Evolutionary conservation across 2,888 invertebrate species (phyloP), one percentile per base, ranked within the genome.

Genomic region (Drosophila anomelani): DNA sequence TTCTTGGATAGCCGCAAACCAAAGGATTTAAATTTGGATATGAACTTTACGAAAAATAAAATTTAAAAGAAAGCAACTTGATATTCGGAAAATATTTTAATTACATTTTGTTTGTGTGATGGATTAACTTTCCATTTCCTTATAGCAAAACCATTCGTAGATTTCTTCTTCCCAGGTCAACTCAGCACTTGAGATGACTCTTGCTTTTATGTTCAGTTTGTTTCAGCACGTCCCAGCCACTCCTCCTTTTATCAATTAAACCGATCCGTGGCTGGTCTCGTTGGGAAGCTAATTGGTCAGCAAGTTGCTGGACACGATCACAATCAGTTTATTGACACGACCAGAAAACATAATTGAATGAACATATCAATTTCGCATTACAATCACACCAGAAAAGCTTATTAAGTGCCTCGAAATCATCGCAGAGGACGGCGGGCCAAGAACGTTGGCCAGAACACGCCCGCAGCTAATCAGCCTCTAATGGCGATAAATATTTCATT

Each of bases 1-100:
- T 44, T 80, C 91, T 29, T 93, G 93, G 93, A 82, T 92, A 70
- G 55, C 80, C 0, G 6, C 66, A 0, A 88, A 91, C 54, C 88
- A 90, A 77, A 56, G 41, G 4, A 17, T 59, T 41, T 61, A 13
- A 61, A 10, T 7, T 41, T 7, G 4, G 5, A 32, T 32, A 4
- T 8, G 0, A 20, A 6, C 5, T 15, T 20, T 23, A 15, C 9
- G 32, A 3, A 3, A 15, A 51, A 51, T 51, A 51, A 23, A 36
- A 36, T 51, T 10, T 15, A 6, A 9, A 20, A 1, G 20, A 34
- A 20, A 51, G 34, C 34, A 51, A 15, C 15, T 0, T 0, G 5
- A 51, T 15, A 23, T 15, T 51, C 20, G 4, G 13, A 12, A 49
- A 32, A 17, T 29, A 29, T 17, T 29, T 49, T 0, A 13, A 17